These are phyloP conservation scores for Anoplolepis gracilipes DNA, from an alignment of 1,140 invertebrate genomes.

Conservation along the genomic window DNA sequence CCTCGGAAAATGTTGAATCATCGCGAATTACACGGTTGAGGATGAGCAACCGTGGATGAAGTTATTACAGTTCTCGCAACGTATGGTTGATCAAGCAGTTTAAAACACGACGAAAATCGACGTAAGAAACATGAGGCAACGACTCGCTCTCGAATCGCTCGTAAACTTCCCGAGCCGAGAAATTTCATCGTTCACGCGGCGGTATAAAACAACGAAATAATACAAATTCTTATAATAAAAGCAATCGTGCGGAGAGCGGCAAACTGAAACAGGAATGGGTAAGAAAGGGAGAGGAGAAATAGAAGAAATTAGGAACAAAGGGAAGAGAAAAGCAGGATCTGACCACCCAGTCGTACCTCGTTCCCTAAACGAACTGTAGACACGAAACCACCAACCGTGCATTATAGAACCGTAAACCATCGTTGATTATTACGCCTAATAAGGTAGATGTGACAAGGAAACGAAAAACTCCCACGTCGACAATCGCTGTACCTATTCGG, in stretches of 20 bases:
- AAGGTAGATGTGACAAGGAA: background rate
- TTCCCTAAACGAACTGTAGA: constrained; percentile 64
- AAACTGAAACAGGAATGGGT: constrained; percentile 3
- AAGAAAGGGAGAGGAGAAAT: background rate
- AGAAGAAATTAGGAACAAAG: constrained; percentile 41
- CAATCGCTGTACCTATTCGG: background rate
- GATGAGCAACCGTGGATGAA: constrained; percentile 52
- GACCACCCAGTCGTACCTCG: constrained; percentile 67
- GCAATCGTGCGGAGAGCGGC: constrained; percentile 10
- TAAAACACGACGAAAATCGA: constrained; percentile 16
- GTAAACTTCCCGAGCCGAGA: constrained; percentile 62
- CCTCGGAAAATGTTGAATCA: constrained; percentile 46
- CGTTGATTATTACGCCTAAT: constrained; percentile 63
- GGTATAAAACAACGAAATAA: constrained; percentile 30
- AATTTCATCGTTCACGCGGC: constrained; percentile 59
- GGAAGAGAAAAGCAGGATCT: constrained; percentile 26
- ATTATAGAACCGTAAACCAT: constrained; percentile 74
- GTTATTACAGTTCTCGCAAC: constrained; percentile 36
- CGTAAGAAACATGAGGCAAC: constrained; percentile 24
- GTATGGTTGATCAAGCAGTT: constrained; percentile 11
- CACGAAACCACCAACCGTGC: constrained; percentile 63
- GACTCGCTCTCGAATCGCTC: constrained; percentile 21
- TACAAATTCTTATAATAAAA: constrained; percentile 65
- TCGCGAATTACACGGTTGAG: constrained; percentile 50
- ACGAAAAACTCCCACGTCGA: background rate